Conservation (phyloP, 2,797 vertebrate genomes). For the Coluber constrictor region DNA sequence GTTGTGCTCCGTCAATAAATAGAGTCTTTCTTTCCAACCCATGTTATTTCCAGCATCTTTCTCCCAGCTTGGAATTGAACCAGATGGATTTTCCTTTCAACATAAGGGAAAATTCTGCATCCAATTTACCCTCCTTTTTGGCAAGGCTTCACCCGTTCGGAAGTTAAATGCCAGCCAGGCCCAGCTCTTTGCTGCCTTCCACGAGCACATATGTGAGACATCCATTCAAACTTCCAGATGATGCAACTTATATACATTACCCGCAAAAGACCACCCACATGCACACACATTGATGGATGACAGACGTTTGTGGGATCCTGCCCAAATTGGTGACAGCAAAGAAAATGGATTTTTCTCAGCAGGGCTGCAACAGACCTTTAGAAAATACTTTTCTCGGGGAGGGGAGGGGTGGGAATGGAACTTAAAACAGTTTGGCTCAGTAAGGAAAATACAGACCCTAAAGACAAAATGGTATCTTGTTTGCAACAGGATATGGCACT, state of each 20-base stretch:
- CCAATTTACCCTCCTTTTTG: not conserved
- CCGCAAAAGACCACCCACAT: not conserved
- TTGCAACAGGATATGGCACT: not conserved
- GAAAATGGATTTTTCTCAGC: conserved; percentile 26
- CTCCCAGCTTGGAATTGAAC: no score
- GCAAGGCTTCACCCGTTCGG: not conserved
- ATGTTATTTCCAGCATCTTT: no score
- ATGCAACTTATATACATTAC: conserved; percentile 22
- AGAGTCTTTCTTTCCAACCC: no score
- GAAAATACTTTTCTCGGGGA: not conserved
- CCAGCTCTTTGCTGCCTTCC: not conserved
- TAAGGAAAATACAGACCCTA: not conserved
- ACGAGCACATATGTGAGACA: not conserved
- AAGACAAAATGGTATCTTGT: not conserved
- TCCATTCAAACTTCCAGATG: conserved; percentile 8
- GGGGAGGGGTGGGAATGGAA: not conserved
- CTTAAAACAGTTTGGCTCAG: not conserved
- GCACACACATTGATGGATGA: not conserved
- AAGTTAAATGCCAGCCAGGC: not conserved
- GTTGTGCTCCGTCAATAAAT: no score
- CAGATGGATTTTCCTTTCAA: not conserved
- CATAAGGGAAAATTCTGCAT: not conserved
- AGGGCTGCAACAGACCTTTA: not conserved
- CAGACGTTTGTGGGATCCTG: conserved; percentile 7
- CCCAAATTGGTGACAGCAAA: conserved; percentile 15